Evolutionary conservation across 2,888 invertebrate species (phyloP), one percentile per base, ranked within the genome.

Genomic region (Amphipyra berbera): DNA sequence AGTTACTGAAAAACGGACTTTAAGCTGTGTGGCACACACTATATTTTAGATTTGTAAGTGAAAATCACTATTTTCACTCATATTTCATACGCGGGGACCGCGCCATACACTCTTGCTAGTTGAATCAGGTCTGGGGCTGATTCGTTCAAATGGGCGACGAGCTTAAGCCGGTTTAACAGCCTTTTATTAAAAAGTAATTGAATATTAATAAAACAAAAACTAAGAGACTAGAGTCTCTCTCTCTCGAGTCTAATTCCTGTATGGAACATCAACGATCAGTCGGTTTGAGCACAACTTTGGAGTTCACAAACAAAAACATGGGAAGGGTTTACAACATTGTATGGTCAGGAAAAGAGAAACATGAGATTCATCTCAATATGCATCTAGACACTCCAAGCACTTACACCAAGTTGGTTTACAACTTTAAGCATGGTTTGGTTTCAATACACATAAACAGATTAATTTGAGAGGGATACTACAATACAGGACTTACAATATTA

Each of bases 221-320:
- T 30, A 63, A 46, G 6, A 56, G 58, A 69, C n/a, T 68, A 37
- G 30, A 61, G 3, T 21, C 21, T 21, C 3, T 21, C 1, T n/a
- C n/a, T n/a, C n/a, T n/a, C n/a, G n/a, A n/a, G n/a, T 21, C 21
- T 3, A 21, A 46, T 47, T 33, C 40, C 49, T 56, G 45, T 12
- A 35, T n/a, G 8, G 9, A 30, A 46, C 47, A 57, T 61, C 37
- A 57, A 27, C 48, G 50, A 57, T 46, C 53, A 61, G 40, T 48
- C 33, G 6, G 45, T 33, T 71, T 78, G 60, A 76, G 73, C 73
- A 64, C 58, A 68, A 66, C 37, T 59, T 60, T 48, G 52, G 55
- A 46, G 57, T 38, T 54, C 57, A 68, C 52, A 68, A 61, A 76
- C 59, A 62, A 58, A 46, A 74, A 70, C 47, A 45, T 14, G 55